Conservation (phyloP, 2,888 invertebrate genomes). For the Pollenia amentaria region DNA sequence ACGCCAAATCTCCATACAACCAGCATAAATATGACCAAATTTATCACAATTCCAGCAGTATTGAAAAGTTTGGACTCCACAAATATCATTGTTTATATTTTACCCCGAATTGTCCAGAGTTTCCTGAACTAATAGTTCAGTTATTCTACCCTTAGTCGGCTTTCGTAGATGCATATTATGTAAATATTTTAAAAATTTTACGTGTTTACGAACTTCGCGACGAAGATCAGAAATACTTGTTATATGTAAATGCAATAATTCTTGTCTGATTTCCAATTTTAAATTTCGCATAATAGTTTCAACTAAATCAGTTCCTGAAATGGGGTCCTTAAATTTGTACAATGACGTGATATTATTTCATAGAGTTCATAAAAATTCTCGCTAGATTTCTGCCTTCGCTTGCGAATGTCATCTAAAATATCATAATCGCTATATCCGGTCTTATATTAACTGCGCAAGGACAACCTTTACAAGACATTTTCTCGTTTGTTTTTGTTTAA, state of each 20-base stretch:
- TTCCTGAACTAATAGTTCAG: not conserved
- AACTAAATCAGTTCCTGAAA: not conserved
- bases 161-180: not conserved
- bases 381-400: not conserved
- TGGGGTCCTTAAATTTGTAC: not conserved
- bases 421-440: constrained; percentile 8
- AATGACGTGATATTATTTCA: not conserved
- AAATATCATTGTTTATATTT: too few relatives aligned
- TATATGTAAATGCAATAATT: too few relatives aligned
- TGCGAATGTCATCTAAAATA: constrained; percentile 11
- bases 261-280: not conserved
- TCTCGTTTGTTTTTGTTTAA: too few relatives aligned
- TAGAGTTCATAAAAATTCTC: too few relatives aligned
- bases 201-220: not conserved
- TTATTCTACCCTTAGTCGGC: not conserved
- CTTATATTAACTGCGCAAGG: not conserved
- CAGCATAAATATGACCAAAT: not conserved
- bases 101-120: too few relatives aligned
- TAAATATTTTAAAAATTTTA: not conserved
- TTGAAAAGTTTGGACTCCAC: not conserved
- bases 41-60: constrained; percentile 34
- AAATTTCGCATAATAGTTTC: constrained; percentile 17
- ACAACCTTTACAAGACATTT: too few relatives aligned
- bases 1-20: not conserved
- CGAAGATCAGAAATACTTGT: not conserved